Percentiles rank a stretch among this genome's conserved stretches.
phyloP scores from a whole-genome alignment of 2,113 vertebrate genomes.

The Jacana jacana region DNA sequence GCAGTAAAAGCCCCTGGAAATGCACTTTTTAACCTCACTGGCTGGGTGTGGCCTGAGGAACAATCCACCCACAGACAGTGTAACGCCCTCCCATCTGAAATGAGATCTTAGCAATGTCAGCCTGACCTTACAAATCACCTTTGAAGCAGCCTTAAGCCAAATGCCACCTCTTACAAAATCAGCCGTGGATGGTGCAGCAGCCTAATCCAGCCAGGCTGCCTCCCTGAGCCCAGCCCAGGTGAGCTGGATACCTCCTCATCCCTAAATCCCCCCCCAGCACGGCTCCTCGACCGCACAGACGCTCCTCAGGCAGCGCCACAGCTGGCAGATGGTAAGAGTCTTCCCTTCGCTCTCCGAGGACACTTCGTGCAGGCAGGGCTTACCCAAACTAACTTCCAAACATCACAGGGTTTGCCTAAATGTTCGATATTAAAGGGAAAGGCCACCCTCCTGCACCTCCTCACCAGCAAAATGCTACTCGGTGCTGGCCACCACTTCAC shows the following conservation, averaged over 20 bases:
- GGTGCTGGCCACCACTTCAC: no score
- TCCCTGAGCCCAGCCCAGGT: not conserved
- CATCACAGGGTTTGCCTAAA: not conserved
- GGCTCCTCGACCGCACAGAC: not conserved
- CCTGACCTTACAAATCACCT: not conserved
- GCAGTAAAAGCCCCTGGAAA: not conserved
- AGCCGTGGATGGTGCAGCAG: not conserved
- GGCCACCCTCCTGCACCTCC: not conserved
- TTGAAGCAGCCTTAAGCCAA: not conserved
- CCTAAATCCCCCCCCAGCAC: not conserved
- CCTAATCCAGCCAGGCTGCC: not conserved
- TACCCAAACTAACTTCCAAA: not conserved
- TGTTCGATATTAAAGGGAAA: not conserved
- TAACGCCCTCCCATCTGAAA: not conserved
- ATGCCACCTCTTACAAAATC: not conserved
- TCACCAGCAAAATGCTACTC: rapidly evolving
- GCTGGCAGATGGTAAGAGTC: not conserved
- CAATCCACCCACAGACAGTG: not conserved
- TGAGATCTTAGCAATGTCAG: not conserved
- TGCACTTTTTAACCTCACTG: rapidly evolving
- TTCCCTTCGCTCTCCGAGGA: rapidly evolving
- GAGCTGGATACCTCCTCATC: not conserved
- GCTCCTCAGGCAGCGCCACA: not conserved
- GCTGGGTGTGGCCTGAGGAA: not conserved
- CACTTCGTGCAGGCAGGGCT: not conserved